Evolutionary conservation across 2,797 vertebrate species (phyloP).

Genomic region (Sphenopsis melanotis): DNA sequence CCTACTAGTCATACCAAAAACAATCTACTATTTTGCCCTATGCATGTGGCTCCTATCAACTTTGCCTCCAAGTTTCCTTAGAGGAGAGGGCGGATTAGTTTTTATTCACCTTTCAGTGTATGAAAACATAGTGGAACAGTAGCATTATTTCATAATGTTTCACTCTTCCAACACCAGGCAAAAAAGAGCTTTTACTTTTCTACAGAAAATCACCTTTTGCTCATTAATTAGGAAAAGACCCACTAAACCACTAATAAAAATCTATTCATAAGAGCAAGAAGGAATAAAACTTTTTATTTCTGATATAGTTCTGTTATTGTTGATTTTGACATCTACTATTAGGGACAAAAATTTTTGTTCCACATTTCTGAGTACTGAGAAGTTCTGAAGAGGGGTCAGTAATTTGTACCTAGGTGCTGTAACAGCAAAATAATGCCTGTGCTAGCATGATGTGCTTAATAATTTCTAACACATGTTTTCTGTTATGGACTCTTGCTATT

Average conservation of each 20-base stretch:
- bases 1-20: neutral
- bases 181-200: neutral
- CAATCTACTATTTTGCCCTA: neutral
- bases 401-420: neutral
- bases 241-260: neutral
- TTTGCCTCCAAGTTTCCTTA: neutral
- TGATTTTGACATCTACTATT: neutral
- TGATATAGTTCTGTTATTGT: neutral
- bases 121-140: neutral
- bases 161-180: neutral
- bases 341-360: neutral
- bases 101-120: neutral
- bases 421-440: neutral
- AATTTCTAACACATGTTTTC: neutral
- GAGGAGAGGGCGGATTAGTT: neutral
- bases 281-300: neutral
- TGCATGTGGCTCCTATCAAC: neutral
- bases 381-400: neutral
- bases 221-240: neutral
- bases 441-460: neutral
- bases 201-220: neutral
- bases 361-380: neutral
- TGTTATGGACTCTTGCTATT: neutral
- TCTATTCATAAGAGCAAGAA: neutral
- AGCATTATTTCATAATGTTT: neutral